These are phyloP conservation scores for Phacellophora camtschatica DNA, from an alignment of 30 jellyfish, hydroid and myxozoan species.

Conservation along the genomic window DNA sequence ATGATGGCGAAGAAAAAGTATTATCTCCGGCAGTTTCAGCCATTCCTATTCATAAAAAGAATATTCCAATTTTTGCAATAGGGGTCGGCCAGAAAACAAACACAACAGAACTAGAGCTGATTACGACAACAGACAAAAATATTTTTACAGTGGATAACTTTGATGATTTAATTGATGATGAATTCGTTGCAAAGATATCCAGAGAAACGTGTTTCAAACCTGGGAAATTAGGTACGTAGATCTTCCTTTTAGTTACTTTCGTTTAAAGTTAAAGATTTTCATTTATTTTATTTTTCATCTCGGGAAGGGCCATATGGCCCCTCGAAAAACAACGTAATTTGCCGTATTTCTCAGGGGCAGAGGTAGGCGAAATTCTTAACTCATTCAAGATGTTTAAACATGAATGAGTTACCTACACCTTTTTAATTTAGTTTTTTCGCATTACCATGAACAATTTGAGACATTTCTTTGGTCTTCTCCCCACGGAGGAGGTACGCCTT, in stretches of 20 bases:
- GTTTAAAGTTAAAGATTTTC: no score
- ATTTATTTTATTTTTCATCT: no score
- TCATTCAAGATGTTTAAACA: no score
- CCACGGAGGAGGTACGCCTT: no score
- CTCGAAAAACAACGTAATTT: no score
- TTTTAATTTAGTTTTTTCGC: no score
- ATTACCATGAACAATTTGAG: no score
- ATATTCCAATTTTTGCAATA: constrained; percentile 27
- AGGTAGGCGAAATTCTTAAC: no score
- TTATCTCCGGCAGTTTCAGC: constrained; percentile 8
- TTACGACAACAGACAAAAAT: neutral
- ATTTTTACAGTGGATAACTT: constrained; percentile 15
- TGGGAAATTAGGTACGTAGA: neutral
- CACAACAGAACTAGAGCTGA: constrained; percentile 3
- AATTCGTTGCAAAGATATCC: constrained; percentile 7
- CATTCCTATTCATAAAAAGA: neutral
- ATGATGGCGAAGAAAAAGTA: neutral
- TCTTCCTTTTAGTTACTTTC: neutral
- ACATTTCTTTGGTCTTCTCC: no score
- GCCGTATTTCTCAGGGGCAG: no score
- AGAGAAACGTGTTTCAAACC: neutral
- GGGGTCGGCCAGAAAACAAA: constrained; percentile 23
- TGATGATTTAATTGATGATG: constrained; percentile 3
- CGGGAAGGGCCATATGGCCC: no score
- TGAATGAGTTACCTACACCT: no score